Conservation (phyloP, 1,140 invertebrate species). For the Ostrea denselamellosa region DNA sequence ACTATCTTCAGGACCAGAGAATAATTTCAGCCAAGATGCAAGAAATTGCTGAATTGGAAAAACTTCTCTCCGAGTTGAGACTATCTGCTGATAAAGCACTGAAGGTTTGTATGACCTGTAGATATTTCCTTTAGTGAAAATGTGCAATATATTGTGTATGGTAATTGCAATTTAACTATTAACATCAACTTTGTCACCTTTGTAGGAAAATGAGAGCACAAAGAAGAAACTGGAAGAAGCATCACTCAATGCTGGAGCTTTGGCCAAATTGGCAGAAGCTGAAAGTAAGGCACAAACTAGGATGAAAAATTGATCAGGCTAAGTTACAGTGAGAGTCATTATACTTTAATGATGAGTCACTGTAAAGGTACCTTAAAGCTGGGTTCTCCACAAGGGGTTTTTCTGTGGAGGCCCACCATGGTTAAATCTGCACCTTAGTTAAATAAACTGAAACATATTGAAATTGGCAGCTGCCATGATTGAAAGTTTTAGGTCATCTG, state of each 20-base stretch:
- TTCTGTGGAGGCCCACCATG: too few relatives aligned
- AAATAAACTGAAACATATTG: too few relatives aligned
- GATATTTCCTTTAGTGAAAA: too few relatives aligned
- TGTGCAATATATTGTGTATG: too few relatives aligned
- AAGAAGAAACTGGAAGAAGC: slow-evolving; percentile 79
- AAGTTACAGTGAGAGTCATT: neutral
- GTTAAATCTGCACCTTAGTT: too few relatives aligned
- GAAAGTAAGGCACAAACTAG: slow-evolving; percentile 82
- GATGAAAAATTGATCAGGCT: neutral
- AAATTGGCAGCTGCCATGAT: neutral
- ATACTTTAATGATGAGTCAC: neutral
- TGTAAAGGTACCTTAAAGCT: neutral
- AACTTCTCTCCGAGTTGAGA: slow-evolving; percentile 72
- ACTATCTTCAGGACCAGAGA: slow-evolving; percentile 60
- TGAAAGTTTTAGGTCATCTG: neutral
- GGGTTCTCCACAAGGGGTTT: neutral
- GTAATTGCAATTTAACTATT: too few relatives aligned
- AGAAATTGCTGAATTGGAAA: slow-evolving; percentile 71
- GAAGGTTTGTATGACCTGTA: slow-evolving; percentile 57
- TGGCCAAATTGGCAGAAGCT: slow-evolving; percentile 79
- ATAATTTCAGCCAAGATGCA: slow-evolving; percentile 65
- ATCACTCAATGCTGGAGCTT: slow-evolving; percentile 70
- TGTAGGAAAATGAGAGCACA: slow-evolving; percentile 82
- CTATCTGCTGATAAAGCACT: slow-evolving; percentile 71
- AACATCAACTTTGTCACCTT: neutral